These are phyloP conservation scores for Motacilla alba DNA, from an alignment of 2,113 vertebrate genomes.

Conservation along the genomic window DNA sequence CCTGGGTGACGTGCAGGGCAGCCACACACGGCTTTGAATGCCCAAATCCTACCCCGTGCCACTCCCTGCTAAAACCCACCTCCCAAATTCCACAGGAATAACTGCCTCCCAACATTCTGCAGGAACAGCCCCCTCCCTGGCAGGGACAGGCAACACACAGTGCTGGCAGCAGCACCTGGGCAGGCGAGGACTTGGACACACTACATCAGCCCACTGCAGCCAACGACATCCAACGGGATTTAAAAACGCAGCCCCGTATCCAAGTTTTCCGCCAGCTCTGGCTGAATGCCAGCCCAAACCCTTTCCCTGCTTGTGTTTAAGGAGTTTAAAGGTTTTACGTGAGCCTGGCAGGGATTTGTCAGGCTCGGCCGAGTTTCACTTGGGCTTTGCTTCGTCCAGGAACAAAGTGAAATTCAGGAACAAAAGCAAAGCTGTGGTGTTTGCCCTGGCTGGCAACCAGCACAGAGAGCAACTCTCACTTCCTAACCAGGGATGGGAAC, in stretches of 20 bases:
- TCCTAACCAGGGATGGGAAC: background rate
- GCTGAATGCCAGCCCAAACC: background rate
- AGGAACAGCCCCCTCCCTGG: background rate
- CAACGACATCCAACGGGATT: background rate
- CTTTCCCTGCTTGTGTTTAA: background rate
- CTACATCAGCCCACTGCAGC: background rate
- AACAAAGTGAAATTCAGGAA: slow-evolving; percentile 21
- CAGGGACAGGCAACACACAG: background rate
- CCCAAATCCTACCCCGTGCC: background rate
- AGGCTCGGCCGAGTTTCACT: background rate
- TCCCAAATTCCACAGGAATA: background rate
- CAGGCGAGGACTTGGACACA: background rate
- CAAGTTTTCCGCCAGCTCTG: background rate
- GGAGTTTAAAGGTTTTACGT: slow-evolving; percentile 1
- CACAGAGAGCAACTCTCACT: accelerated
- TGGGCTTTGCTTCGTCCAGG: background rate
- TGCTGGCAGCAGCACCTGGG: background rate
- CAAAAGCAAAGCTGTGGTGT: background rate
- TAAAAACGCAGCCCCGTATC: background rate
- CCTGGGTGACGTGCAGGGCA: accelerated
- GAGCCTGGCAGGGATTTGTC: background rate
- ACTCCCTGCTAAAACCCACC: background rate
- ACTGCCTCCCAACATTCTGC: background rate
- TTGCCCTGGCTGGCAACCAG: background rate
- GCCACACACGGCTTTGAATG: background rate